phyloP scores from a whole-genome alignment of 2,888 invertebrate genomes.

The Myopa testacea region DNA sequence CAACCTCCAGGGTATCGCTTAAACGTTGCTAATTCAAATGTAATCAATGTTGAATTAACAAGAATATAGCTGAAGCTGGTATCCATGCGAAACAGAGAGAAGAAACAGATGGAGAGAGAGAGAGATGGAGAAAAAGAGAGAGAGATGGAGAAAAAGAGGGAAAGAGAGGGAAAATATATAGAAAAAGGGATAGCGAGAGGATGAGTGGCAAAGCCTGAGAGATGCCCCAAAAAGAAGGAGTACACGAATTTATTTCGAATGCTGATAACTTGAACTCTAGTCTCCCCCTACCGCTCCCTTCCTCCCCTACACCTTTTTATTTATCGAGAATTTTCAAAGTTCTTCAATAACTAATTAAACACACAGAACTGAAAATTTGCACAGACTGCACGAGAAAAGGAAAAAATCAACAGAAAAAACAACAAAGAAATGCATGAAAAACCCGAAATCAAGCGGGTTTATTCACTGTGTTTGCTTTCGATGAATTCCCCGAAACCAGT shows the following conservation, averaged over 20 bases:
- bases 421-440: background rate
- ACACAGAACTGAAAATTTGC: conserved; percentile 5
- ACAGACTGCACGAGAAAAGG: background rate
- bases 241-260: too few species aligned
- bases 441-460: background rate
- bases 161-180: background rate
- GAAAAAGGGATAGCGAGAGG: background rate
- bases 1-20: background rate
- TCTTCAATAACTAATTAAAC: conserved; percentile 27
- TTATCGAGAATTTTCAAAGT: background rate
- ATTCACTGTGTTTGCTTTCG: background rate
- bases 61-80: background rate
- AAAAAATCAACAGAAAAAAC: background rate
- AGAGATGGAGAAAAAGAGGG: too few species aligned
- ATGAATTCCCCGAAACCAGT: too few species aligned
- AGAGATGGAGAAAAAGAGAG: background rate
- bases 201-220: too few species aligned
- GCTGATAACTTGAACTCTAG: too few species aligned
- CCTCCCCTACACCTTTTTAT: background rate
- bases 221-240: too few species aligned
- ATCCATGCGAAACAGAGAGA: background rate
- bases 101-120: background rate
- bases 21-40: conserved; percentile 29
- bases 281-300: background rate
- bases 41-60: conserved; percentile 33